Evolutionary conservation across 2,113 vertebrate genomes (phyloP).

Genomic region (Callionymus lyra): DNA sequence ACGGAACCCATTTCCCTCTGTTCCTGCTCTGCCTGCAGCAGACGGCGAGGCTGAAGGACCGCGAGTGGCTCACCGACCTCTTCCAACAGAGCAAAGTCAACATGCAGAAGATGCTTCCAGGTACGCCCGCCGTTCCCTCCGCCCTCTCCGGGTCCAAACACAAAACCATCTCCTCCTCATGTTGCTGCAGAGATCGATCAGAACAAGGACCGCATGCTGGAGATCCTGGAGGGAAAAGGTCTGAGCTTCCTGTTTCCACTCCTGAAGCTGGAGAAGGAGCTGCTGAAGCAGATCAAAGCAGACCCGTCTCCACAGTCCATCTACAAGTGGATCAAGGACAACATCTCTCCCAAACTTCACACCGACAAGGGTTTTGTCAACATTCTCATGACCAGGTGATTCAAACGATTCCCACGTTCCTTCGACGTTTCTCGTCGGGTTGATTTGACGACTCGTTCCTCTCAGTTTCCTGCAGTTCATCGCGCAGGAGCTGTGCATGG

Average conservation of each 20-base stretch:
- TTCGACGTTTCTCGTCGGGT: no score
- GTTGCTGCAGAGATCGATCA: conserved; percentile 87
- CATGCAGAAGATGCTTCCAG: conserved; percentile 99
- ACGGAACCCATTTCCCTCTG: conserved; percentile 94
- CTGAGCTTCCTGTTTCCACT: conserved; percentile 96
- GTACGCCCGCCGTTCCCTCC: conserved; percentile 50
- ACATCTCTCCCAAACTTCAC: conserved; percentile 96
- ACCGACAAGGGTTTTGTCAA: conserved; percentile 98
- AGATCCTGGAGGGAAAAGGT: conserved; percentile 95
- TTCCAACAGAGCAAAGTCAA: conserved; percentile 98
- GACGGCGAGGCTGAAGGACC: conserved; percentile 88
- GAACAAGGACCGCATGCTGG: conserved; percentile 98
- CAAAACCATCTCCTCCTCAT: no score
- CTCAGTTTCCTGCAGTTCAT: conserved; percentile 96
- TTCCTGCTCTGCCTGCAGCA: conserved; percentile 98
- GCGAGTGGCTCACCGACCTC: conserved; percentile 92
- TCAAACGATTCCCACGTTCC: no score
- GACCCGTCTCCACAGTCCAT: conserved; percentile 96
- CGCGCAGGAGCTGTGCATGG: conserved; percentile 77
- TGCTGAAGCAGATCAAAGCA: conserved; percentile 90
- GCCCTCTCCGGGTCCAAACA: neutral
- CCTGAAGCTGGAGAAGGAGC: conserved; percentile 97
- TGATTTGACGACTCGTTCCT: neutral
- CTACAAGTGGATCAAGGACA: conserved; percentile 99
- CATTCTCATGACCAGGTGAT: conserved; percentile 97